Evolutionary conservation across 2,113 vertebrate species (phyloP).

Genomic region (Daboia siamensis): DNA sequence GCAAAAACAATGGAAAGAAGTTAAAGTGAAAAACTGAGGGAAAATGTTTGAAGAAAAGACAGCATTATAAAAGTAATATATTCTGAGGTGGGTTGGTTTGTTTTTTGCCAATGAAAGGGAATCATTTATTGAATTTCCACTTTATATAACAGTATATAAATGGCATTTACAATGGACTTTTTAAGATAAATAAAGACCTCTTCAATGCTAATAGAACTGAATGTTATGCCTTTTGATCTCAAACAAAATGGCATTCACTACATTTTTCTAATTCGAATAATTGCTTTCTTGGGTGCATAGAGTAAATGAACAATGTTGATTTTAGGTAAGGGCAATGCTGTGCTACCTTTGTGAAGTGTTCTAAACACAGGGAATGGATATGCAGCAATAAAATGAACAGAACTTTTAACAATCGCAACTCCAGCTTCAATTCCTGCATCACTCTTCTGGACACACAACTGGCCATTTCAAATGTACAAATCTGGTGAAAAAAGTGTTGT

Average conservation of each 20-base stretch:
- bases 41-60: not conserved
- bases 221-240: not conserved
- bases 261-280: not conserved
- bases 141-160: not conserved
- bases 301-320: not conserved
- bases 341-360: not conserved
- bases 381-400: not conserved
- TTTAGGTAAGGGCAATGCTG: not conserved
- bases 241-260: not conserved
- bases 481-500: not conserved
- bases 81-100: not conserved
- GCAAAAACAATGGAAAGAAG: not conserved
- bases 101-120: not conserved
- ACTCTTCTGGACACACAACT: not conserved
- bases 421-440: not conserved
- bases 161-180: not conserved
- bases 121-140: not conserved
- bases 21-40: not conserved
- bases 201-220: not conserved
- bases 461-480: not conserved
- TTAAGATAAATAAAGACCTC: not conserved
- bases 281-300: not conserved
- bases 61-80: not conserved
- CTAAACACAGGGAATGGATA: not conserved
- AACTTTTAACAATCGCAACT: not conserved